Base-by-base conservation (phyloP, 2,888 invertebrate species). In the Automeris io region DNA sequence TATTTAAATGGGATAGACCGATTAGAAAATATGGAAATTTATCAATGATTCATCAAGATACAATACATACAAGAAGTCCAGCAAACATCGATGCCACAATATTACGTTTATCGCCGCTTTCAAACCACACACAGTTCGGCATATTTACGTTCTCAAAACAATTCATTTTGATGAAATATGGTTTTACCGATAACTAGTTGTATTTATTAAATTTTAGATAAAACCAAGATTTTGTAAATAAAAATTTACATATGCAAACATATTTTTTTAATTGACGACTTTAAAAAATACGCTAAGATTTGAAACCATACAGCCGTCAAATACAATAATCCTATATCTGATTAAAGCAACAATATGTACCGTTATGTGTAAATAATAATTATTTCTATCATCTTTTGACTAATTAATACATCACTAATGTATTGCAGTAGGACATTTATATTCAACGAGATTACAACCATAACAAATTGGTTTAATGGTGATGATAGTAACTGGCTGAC, bases 51-150 rank as follows among this genome's bases (percentile, higher is more conserved):
- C 70, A 77, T 65, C 62, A 61, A 55, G 45, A 51, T 49, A 77
- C 88, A 85, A 51, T 49, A 77, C 88, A 85, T 87, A 98, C 98
- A 90, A 99, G 81, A 50, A 93, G 85, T 50, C 98, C 98, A 45
- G 98, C 91, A 29, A 93, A 73, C 56, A 98, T 91, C 1, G 98
- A 93, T 3, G 95, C 93, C 40, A 96, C 79, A 25, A 94, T 91
- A 80, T 98, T 99, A 54, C 97, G 89, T 64, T 92, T 93, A 49
- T 95, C 94, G 9, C 94, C 93, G 50, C 92, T 90, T 61, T 97
- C 96, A 50, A 95, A 92, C 91, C 95, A 95, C 54, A 95, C 91
- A 74, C 94, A 94, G 9, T 90, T 88, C 1, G 92, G 92, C 61
- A 94, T 86, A 41, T 90, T 90, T 37, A 94, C 71, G 76, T 93